phyloP scores from a whole-genome alignment of 2,113 vertebrate genomes.

The Elephantulus edwardii region DNA sequence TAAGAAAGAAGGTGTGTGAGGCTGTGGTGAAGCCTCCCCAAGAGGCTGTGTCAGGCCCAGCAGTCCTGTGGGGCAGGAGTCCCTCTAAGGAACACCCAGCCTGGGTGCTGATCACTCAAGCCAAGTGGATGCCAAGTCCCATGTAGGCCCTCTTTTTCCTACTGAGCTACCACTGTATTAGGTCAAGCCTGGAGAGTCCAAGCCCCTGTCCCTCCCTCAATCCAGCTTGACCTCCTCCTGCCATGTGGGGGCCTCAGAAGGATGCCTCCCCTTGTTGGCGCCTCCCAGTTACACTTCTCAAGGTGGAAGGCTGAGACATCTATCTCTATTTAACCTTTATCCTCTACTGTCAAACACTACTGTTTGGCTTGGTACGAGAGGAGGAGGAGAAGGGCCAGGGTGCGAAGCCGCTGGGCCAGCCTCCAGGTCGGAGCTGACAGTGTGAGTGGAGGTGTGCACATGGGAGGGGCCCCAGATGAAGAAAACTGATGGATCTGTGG shows the following conservation, averaged over 20 bases:
- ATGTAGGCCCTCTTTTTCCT: background rate
- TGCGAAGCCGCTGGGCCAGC: background rate
- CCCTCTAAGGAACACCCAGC: background rate
- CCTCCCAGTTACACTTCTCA: background rate
- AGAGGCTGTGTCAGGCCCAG: background rate
- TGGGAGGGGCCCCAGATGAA: background rate
- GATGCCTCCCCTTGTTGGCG: background rate
- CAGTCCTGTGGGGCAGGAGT: background rate
- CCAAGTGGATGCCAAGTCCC: background rate
- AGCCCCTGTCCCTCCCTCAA: background rate
- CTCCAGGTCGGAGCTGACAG: background rate
- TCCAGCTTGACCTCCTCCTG: background rate
- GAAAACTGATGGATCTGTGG: background rate
- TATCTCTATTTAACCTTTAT: background rate
- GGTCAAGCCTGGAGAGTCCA: background rate
- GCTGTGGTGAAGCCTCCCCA: background rate
- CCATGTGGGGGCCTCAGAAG: background rate
- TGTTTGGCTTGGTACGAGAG: background rate
- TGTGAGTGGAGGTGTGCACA: background rate
- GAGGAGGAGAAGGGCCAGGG: background rate
- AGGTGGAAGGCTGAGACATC: background rate
- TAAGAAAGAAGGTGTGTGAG: background rate
- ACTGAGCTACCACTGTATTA: background rate
- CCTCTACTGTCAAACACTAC: rapidly evolving
- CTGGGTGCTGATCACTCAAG: background rate